These are phyloP conservation scores for Tiliacea citrago DNA, from an alignment of 2,888 invertebrate genomes.

Conservation along the genomic window DNA sequence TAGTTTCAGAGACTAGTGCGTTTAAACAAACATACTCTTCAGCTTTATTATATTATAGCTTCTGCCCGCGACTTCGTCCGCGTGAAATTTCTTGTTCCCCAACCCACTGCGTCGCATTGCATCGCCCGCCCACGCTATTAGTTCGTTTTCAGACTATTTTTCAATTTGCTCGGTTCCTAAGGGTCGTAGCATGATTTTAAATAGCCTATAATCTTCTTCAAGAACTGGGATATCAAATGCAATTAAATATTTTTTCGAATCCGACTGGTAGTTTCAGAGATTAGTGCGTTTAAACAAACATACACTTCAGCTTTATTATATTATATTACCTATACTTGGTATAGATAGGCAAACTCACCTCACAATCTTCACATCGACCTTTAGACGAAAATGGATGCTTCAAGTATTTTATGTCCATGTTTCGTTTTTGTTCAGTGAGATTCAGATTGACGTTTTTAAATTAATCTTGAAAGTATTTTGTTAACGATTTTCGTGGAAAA, in stretches of 20 bases:
- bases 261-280: neutral
- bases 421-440: slow-evolving; percentile 9
- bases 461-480: slow-evolving; percentile 29
- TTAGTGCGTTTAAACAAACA: neutral
- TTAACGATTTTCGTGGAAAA: slow-evolving; percentile 20
- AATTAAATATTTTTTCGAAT: neutral
- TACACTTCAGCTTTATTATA: neutral
- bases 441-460: slow-evolving; percentile 41
- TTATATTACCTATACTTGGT: neutral
- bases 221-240: too few relatives aligned
- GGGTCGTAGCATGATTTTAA: neutral
- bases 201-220: too few relatives aligned
- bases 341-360: slow-evolving; percentile 9
- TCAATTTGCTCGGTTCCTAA: neutral
- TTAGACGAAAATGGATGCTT: slow-evolving; percentile 22
- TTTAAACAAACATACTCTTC: too few relatives aligned
- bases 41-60: too few relatives aligned
- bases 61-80: too few relatives aligned
- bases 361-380: slow-evolving; percentile 3
- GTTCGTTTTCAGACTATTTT: too few relatives aligned
- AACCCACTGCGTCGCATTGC: neutral
- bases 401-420: slow-evolving; percentile 20
- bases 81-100: neutral
- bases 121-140: neutral
- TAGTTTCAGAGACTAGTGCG: too few relatives aligned